Percentiles rank a stretch among this genome's conserved stretches.
Evolutionary conservation across 2,888 invertebrate genomes (phyloP).

Genomic region (Drosophila affinis): DNA sequence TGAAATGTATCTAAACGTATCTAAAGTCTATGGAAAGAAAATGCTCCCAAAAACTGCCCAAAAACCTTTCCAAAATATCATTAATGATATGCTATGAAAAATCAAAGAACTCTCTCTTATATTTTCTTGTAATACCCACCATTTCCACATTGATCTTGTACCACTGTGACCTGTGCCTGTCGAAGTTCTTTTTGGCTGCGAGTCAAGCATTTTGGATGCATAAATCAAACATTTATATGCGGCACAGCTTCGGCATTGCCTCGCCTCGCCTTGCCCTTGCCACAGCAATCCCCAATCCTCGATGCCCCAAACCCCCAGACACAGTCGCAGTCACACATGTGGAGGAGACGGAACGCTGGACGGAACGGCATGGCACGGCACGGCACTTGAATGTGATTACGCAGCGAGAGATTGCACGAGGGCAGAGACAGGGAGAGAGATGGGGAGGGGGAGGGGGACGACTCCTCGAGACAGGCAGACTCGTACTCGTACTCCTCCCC

Average conservation of each 20-base stretch:
- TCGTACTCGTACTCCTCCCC: slow-evolving; percentile 44
- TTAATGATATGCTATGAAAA: not conserved
- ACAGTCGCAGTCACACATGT: slow-evolving; percentile 46
- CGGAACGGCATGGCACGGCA: slow-evolving; percentile 17
- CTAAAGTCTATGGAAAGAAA: too few relatives aligned
- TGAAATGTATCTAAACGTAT: too few relatives aligned
- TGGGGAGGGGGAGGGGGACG: slow-evolving; percentile 9
- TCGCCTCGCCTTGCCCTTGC: slow-evolving; percentile 60
- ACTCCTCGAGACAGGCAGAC: slow-evolving; percentile 47
- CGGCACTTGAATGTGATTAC: slow-evolving; percentile 78
- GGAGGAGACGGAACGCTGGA: slow-evolving; percentile 8
- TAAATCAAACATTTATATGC: slow-evolving; percentile 81
- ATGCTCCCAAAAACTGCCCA: too few relatives aligned
- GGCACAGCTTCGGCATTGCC: slow-evolving; percentile 75
- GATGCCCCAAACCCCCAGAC: not conserved
- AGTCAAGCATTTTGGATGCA: slow-evolving; percentile 80
- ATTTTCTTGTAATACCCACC: not conserved
- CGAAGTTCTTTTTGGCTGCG: slow-evolving; percentile 80
- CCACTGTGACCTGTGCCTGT: slow-evolving; percentile 35
- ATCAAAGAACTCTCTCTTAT: not conserved
- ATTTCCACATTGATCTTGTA: not conserved
- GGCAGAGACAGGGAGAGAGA: not conserved
- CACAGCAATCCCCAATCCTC: not conserved
- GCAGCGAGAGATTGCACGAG: slow-evolving; percentile 75
- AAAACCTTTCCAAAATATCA: too few relatives aligned